phyloP scores from a whole-genome alignment of 2,888 invertebrate species.

The Steromphala cineraria region DNA sequence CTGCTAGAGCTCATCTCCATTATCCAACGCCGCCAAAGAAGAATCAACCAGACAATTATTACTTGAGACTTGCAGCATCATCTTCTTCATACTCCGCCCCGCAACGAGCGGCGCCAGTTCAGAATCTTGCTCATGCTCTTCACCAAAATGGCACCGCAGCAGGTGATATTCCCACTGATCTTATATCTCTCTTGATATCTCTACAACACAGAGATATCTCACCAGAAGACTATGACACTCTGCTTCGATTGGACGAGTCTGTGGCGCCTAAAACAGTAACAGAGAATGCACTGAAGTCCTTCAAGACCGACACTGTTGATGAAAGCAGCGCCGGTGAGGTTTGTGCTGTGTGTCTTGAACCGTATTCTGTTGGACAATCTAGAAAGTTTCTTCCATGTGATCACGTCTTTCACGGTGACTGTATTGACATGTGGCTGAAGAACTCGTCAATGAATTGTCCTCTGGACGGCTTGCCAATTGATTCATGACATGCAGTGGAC shows the following conservation, averaged over 20 bases:
- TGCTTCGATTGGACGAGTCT: conserved; percentile 68
- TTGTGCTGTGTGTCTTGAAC: conserved; percentile 71
- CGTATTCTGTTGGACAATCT: conserved; percentile 60
- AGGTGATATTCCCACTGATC: conserved; percentile 40
- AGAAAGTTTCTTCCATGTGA: conserved; percentile 70
- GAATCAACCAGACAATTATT: neutral
- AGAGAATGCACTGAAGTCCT: conserved; percentile 42
- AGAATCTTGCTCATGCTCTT: conserved; percentile 57
- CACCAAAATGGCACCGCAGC: conserved; percentile 41
- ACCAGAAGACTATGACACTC: conserved; percentile 73
- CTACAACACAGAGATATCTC: conserved; percentile 73
- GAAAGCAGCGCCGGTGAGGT: conserved; percentile 40
- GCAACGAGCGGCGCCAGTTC: conserved; percentile 34
- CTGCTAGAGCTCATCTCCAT: conserved; percentile 30
- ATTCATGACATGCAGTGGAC: conserved; percentile 13
- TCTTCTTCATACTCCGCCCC: neutral
- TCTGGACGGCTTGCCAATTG: conserved; percentile 69
- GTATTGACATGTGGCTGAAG: conserved; percentile 71
- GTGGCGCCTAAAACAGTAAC: conserved; percentile 69
- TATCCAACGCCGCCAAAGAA: neutral
- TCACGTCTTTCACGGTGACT: conserved; percentile 69
- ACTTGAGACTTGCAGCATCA: neutral
- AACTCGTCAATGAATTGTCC: conserved; percentile 72
- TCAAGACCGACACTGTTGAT: conserved; percentile 60
- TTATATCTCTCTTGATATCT: conserved; percentile 61